A percentile compares a stretch with the other conserved stretches of the same genome.
Conservation (phyloP, 2,113 vertebrate genomes). For the Dasypus novemcinctus region DNA sequence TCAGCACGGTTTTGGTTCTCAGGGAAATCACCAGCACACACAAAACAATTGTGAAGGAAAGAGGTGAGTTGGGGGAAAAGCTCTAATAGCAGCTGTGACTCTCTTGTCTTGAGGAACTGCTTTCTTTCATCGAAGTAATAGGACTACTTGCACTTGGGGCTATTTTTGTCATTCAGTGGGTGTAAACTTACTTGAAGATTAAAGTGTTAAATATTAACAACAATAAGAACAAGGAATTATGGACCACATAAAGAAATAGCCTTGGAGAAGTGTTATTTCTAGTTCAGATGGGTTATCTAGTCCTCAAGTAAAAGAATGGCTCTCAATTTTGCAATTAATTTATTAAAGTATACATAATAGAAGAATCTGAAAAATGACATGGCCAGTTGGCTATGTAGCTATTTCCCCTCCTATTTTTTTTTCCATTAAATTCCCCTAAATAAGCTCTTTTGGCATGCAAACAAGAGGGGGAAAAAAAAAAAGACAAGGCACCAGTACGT, state of each 20-base stretch:
- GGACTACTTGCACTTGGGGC: conserved; percentile 8
- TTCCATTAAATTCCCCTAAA: not conserved
- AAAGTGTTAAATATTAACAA: conserved; percentile 26
- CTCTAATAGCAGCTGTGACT: not conserved
- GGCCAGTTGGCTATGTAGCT: not conserved
- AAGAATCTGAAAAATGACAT: conserved; percentile 26
- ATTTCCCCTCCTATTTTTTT: not conserved
- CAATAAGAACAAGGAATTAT: not conserved
- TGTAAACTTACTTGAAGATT: conserved; percentile 26
- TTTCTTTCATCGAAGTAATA: not conserved
- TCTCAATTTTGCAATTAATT: conserved; percentile 17
- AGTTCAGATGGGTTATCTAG: not conserved
- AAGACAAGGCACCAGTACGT: not conserved
- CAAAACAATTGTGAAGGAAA: conserved; percentile 28
- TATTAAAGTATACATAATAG: conserved; percentile 41
- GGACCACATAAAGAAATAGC: not conserved
- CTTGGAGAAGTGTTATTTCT: conserved; percentile 19
- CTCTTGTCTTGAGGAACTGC: not conserved
- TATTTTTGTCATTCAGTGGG: conserved; percentile 43
- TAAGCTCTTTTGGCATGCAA: not conserved
- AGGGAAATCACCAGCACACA: not conserved
- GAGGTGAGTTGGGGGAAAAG: not conserved
- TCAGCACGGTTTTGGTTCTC: not conserved
- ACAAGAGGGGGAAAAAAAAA: not conserved
- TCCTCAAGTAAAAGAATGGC: not conserved